A percentile compares a stretch with the other conserved stretches of the same genome.
phyloP scores from a whole-genome alignment of 2,797 vertebrate species.

The Philypnodon macrostomus region DNA sequence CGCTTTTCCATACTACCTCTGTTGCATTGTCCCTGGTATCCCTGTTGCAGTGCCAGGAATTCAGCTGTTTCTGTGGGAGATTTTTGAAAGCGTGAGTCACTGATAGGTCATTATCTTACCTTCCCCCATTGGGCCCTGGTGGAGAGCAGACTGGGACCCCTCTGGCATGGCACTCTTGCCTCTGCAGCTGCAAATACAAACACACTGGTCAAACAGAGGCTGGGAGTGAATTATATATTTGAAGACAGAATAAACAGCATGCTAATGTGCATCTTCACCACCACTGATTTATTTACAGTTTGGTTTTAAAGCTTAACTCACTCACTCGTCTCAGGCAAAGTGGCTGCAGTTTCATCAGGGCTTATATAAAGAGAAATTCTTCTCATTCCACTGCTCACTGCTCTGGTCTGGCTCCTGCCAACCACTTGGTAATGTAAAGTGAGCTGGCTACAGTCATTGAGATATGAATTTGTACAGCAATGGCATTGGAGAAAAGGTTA shows the following conservation, averaged over 20 bases:
- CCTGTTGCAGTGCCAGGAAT: conserved; percentile 31
- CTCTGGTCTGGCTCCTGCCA: conserved; percentile 51
- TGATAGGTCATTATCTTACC: conserved; percentile 64
- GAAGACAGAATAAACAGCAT: conserved; percentile 8
- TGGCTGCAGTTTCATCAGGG: conserved; percentile 34
- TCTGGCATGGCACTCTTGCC: conserved; percentile 80
- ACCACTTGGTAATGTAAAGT: conserved; percentile 44
- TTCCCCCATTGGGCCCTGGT: conserved; percentile 81
- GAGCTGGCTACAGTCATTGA: conserved; percentile 18
- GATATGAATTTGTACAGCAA: conserved; percentile 7
- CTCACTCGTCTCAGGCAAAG: conserved; percentile 17
- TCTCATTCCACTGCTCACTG: conserved; percentile 60
- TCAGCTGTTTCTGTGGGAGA: conserved; percentile 6
- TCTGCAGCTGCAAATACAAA: conserved; percentile 64
- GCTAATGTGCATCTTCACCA: conserved; percentile 11
- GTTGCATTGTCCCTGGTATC: conserved; percentile 25
- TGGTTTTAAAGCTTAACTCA: conserved; percentile 29
- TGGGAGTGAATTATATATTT: conserved; percentile 12
- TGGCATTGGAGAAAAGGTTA: background rate
- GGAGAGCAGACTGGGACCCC: conserved; percentile 68
- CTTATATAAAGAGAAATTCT: conserved; percentile 60
- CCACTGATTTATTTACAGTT: conserved; percentile 2
- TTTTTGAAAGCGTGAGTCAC: conserved; percentile 7
- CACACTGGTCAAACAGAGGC: conserved; percentile 35
- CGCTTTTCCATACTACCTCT: conserved; percentile 53